These are phyloP conservation scores for Sesamia nonagrioides DNA, from an alignment of 1,140 invertebrate genomes.

Conservation along the genomic window DNA sequence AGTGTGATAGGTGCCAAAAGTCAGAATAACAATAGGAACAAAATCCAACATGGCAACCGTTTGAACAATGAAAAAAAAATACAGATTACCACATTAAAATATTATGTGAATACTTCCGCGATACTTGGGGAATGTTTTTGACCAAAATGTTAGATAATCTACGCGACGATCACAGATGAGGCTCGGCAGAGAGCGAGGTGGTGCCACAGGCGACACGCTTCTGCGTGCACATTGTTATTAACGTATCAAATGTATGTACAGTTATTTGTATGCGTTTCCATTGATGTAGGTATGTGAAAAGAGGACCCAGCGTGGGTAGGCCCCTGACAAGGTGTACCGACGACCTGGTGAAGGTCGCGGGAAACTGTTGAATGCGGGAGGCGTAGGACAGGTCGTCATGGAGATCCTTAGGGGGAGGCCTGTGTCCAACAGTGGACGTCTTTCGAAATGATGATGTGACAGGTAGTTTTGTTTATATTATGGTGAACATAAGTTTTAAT, in stretches of 20 bases:
- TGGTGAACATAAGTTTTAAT: too few relatives aligned
- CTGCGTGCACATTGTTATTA: conserved; percentile 44
- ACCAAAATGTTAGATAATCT: conserved; percentile 44
- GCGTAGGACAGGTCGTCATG: too few relatives aligned
- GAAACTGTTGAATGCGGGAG: too few relatives aligned
- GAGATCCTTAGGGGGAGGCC: too few relatives aligned
- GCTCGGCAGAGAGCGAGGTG: conserved; percentile 12
- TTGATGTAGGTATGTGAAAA: conserved; percentile 15
- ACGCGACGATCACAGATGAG: conserved; percentile 24
- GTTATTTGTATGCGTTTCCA: conserved; percentile 52
- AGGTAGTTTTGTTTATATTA: too few relatives aligned
- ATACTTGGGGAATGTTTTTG: conserved; percentile 20
- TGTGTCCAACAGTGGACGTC: too few relatives aligned
- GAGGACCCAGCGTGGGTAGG: too few relatives aligned
- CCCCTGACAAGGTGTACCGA: too few relatives aligned
- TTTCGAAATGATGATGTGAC: too few relatives aligned
- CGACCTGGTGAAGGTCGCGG: too few relatives aligned
- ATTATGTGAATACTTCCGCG: conserved; percentile 41
- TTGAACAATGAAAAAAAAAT: conserved; percentile 3
- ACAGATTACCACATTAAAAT: conserved; percentile 23
- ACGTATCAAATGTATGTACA: conserved; percentile 49
- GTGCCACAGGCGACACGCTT: conserved; percentile 51
- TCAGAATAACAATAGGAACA: neutral
- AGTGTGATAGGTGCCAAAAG: neutral
- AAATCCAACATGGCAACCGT: neutral